Base-by-base conservation (phyloP, 2,888 invertebrate species). In the Calliphora vomitoria region DNA sequence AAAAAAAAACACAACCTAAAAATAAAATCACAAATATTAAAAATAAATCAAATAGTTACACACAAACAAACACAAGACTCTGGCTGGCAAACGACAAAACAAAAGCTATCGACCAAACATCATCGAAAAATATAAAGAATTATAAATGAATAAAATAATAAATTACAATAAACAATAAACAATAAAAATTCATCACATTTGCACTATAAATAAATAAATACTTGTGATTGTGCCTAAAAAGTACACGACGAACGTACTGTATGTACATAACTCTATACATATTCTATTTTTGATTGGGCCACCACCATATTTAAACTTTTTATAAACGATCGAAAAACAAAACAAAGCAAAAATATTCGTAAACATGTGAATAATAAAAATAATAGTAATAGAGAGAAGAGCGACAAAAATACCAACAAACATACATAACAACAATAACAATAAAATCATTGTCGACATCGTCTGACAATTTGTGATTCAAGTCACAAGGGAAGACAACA, bases 401-500 rank as follows among this genome's bases (percentile, higher is more conserved):
- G 10, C n/a, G 4, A 13, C n/a, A 80, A 69, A 62, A 13, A 35
- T 35, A 69, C 41, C 31, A 55, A 72, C 41, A 55, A 35, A 58
- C 68, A 58, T 10, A 50, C n/a, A 50, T 35, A 35, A 4, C 35
- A 35, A 62, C 66, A 80, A 74, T 31, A 72, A 72, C 25, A 69
- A 81, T 68, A 47, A 78, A 83, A 74, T 66, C 64, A 66, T 66
- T 80, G 85, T 80, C 50, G 74, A 75, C 69, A 58, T 76, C 35
- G 80, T 81, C 75, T 78, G 72, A 78, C 76, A 58, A 75, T 86
- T 86, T 83, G 55, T 66, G 82, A 80, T 83, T 86, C 82, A 83
- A 86, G 86, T 86, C 86, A 86, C 79, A 86, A 86, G 86, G 71
- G 58, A 86, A 83, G 79, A 86, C 69, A 75, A 76, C 86, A 86